Conservation (phyloP, 2,113 vertebrate species). For the Thunnus thynnus region DNA sequence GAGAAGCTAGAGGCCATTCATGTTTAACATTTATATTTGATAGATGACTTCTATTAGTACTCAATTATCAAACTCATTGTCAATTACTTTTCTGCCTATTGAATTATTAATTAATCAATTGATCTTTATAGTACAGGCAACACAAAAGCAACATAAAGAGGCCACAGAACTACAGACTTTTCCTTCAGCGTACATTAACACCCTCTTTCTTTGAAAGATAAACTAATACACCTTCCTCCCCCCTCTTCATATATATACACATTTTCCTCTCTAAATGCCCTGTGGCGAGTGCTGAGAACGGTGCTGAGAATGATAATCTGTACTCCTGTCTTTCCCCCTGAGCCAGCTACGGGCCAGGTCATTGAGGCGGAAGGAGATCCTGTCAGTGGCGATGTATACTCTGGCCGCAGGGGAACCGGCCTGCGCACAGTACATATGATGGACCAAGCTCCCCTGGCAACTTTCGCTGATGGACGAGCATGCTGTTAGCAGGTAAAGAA, state of each 20-base stretch:
- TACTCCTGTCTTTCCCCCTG: constrained; percentile 29
- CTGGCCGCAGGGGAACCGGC: constrained; percentile 36
- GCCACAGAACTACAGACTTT: background rate
- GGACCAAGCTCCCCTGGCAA: constrained; percentile 38
- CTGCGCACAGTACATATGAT: constrained; percentile 40
- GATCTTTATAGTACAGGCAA: background rate
- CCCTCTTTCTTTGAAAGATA: constrained; percentile 11
- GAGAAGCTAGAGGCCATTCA: no score
- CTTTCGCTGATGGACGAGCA: constrained; percentile 23
- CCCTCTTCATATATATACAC: constrained; percentile 35
- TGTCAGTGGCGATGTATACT: constrained; percentile 63
- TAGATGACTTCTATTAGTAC: no score
- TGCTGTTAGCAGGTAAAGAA: constrained; percentile 35
- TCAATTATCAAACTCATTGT: no score
- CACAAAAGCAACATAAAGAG: background rate
- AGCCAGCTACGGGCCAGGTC: constrained; percentile 52
- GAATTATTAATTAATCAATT: background rate
- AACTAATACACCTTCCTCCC: constrained; percentile 27
- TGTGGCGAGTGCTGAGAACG: constrained; percentile 10
- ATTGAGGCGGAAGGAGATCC: constrained; percentile 67
- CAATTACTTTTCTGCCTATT: background rate
- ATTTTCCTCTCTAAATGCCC: constrained; percentile 39
- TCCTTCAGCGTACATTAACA: constrained; percentile 10
- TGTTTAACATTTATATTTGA: no score
- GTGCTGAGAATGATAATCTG: constrained; percentile 60